Evolutionary conservation across 2,797 vertebrate species (phyloP).

Genomic region (Karalla daura): DNA sequence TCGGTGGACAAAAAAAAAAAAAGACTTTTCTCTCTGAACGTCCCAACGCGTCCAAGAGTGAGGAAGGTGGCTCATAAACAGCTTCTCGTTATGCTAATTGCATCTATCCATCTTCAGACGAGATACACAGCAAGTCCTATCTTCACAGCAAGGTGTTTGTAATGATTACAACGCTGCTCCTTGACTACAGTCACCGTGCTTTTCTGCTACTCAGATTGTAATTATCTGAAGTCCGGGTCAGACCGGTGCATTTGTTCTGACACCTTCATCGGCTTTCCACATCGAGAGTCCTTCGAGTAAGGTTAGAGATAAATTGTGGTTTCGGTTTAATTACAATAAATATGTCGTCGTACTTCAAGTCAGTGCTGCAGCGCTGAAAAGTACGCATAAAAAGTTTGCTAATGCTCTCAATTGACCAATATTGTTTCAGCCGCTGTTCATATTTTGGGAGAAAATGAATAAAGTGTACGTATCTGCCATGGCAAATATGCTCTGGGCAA

Average conservation of each 20-base stretch:
- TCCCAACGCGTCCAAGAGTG: conserved; percentile 6
- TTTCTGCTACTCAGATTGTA: background rate
- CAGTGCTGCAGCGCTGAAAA: too few relatives aligned
- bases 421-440: background rate
- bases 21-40: conserved; percentile 11
- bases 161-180: background rate
- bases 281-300: background rate
- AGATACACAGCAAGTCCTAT: background rate
- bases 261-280: background rate
- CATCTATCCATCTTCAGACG: background rate
- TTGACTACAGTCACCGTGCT: background rate
- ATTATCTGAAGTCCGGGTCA: background rate
- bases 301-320: background rate
- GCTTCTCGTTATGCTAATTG: background rate
- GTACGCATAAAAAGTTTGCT: background rate
- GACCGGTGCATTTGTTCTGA: background rate
- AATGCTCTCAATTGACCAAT: background rate
- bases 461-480: too few relatives aligned
- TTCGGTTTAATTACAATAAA: background rate
- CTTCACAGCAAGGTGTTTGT: background rate
- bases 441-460: background rate
- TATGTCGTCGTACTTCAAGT: background rate
- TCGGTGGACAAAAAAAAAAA: background rate
- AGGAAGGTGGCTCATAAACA: background rate
- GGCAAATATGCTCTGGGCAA: too few relatives aligned